Percentiles rank a stretch among this genome's conserved stretches.
Evolutionary conservation across 2,113 vertebrate species (phyloP).

Genomic region (Furnarius figulus): DNA sequence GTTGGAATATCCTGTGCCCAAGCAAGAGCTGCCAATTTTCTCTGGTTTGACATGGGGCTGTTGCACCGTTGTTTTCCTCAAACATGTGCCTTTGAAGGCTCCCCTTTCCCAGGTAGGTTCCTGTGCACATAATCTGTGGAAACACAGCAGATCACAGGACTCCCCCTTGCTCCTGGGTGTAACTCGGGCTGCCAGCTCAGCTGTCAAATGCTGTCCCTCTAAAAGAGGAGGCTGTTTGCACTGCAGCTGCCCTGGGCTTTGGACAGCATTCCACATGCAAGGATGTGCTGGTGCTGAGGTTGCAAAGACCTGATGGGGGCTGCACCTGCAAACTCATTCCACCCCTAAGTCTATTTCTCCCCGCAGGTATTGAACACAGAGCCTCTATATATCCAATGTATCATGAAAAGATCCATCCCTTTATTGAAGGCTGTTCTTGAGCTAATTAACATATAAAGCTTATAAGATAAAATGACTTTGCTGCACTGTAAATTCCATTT

Average conservation of each 20-base stretch:
- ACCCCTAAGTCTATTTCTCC: background rate
- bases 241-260: background rate
- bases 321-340: background rate
- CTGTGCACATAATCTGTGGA: background rate
- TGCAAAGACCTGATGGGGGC: background rate
- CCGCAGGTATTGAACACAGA: background rate
- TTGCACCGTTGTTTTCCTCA: background rate
- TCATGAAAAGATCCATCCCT: background rate
- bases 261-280: accelerated
- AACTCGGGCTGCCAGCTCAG: background rate
- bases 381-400: background rate
- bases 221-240: background rate
- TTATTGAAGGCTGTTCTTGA: background rate
- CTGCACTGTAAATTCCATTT: background rate
- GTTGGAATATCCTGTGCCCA: background rate
- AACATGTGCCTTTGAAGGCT: background rate
- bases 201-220: background rate
- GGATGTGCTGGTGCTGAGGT: background rate
- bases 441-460: background rate
- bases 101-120: accelerated
- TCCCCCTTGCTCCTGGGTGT: background rate
- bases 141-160: background rate
- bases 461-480: background rate
- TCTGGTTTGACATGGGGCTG: background rate
- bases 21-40: background rate